Evolutionary conservation across 2,888 invertebrate species (phyloP), one percentile per base, ranked within the genome.

Genomic region (Eustalomyia histrio): DNA sequence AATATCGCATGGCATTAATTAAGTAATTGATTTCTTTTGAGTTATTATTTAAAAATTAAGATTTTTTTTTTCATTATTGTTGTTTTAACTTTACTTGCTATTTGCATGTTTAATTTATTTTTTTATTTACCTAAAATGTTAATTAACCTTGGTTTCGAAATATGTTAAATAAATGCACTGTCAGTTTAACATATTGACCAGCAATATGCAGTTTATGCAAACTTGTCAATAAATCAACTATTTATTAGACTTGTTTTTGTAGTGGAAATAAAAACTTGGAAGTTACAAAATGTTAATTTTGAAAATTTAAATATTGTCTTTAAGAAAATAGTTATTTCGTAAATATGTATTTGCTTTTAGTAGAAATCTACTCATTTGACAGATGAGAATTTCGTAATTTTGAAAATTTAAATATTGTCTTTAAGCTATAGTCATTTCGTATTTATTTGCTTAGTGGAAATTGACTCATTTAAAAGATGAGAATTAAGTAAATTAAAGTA

Each of bases 111-210:
- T 18, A 35, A 35, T 68, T n/a, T n/a, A n/a, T 73, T 17, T 55
- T 6, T 18, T n/a, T 17, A 12, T 79, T 52, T 75, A n/a, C 33
- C 52, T 55, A 64, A 29, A 74, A 68, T 67, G 16, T 5, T 47
- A 47, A 14, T 63, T 73, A 78, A 67, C 81, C 81, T 78, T 81
- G 80, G 60, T 35, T 73, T 64, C 21, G 47, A 52, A 52, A 72
- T 47, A 39, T 47, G 43, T 47, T 47, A 57, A 29, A 17, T 18
- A 39, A 50, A 39, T 43, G 18, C n/a, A 24, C 60, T 60, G 71
- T 68, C 29, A 63, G 57, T 58, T 53, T 24, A 67, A 72, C 29
- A 55, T 61, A 35, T 61, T 74, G 52, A 53, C 33, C 33, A 18
- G 18, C 24, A 17, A 50, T 18, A n/a, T 63, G 53, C 29, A 47